Evolutionary conservation across 2,113 vertebrate species (phyloP).

Genomic region (Calidris pygmaea): DNA sequence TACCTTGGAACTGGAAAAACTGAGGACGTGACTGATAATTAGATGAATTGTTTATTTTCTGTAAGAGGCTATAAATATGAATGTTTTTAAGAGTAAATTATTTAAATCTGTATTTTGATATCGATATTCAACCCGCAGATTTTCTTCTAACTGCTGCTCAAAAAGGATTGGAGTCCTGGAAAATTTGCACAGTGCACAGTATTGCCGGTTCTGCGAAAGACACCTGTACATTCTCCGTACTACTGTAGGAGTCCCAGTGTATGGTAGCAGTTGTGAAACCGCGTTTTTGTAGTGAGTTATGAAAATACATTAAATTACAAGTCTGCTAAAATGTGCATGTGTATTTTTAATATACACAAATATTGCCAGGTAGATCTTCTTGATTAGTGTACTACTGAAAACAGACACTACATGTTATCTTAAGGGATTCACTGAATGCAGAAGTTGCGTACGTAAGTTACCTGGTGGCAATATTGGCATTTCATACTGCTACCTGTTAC

Average conservation of each 20-base stretch:
- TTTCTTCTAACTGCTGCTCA: slow-evolving; percentile 55
- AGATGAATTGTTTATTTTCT: slow-evolving; percentile 45
- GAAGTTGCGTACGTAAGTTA: neutral
- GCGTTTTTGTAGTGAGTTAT: neutral
- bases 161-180: neutral
- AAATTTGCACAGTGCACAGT: neutral
- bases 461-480: neutral
- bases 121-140: slow-evolving; percentile 7
- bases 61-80: slow-evolving; percentile 30
- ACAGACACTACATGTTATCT: neutral
- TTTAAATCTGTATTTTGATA: slow-evolving; percentile 63
- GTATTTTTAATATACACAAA: neutral
- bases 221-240: neutral
- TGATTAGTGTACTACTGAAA: neutral
- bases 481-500: neutral
- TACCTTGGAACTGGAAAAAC: slow-evolving; percentile 95
- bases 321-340: neutral
- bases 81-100: slow-evolving; percentile 63
- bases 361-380: neutral
- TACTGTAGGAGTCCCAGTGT: neutral
- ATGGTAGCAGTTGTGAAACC: neutral
- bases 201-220: neutral
- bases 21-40: slow-evolving; percentile 66
- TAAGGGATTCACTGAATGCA: neutral
- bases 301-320: slow-evolving; percentile 22